Conservation (phyloP, 2,113 vertebrate species). For the Amblyornis subalaris region DNA sequence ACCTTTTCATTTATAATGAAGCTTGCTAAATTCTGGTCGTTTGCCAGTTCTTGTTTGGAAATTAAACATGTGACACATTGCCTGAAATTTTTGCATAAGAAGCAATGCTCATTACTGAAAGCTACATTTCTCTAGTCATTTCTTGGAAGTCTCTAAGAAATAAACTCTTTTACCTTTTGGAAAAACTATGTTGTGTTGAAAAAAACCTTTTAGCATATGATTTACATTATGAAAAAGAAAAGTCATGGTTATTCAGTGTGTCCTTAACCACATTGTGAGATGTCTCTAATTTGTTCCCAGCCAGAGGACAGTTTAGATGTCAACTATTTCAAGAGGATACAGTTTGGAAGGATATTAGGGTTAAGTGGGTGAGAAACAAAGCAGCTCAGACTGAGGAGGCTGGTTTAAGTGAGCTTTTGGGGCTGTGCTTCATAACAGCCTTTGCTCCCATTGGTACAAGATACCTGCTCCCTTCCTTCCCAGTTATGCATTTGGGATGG, state of each 20-base stretch:
- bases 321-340: not conserved
- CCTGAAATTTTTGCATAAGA: not conserved
- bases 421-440: not conserved
- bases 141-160: not conserved
- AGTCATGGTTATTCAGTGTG: not conserved
- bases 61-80: not conserved
- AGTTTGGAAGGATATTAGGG: not conserved
- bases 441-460: not conserved
- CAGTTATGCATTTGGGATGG: not conserved
- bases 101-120: not conserved
- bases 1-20: constrained; percentile 9
- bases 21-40: not conserved
- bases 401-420: not conserved
- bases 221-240: not conserved
- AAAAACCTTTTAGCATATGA: not conserved
- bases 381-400: not conserved
- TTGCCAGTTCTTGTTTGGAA: constrained; percentile 22
- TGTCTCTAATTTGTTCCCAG: not conserved
- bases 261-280: not conserved
- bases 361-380: not conserved
- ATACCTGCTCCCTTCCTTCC: not conserved
- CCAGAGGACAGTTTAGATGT: not conserved
- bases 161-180: not conserved
- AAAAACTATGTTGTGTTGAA: not conserved
- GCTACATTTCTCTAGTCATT: not conserved